Percentiles rank a stretch among this genome's conserved stretches.
Evolutionary conservation across 2,888 invertebrate species (phyloP).

Genomic region (Acleris cristana): DNA sequence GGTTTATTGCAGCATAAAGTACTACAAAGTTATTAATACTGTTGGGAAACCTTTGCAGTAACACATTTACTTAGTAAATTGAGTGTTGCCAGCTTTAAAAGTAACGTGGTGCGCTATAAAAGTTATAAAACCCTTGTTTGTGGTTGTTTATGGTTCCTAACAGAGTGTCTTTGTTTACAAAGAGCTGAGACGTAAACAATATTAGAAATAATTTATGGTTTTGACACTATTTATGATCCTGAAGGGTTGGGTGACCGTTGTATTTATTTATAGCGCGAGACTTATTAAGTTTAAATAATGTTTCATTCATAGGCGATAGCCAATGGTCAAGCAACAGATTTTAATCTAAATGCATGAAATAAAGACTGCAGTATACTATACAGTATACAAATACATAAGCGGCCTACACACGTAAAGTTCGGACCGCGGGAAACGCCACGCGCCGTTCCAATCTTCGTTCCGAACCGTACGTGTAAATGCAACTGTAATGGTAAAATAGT

Average conservation of each 20-base stretch:
- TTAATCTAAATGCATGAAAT: background rate
- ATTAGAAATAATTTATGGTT: constrained; percentile 33
- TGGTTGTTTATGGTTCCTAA: constrained; percentile 34
- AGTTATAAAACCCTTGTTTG: constrained; percentile 34
- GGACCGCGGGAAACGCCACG: no score
- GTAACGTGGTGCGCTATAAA: constrained; percentile 13
- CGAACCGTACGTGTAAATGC: no score
- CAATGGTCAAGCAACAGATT: no score
- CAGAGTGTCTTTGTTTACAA: constrained; percentile 31
- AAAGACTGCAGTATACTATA: background rate
- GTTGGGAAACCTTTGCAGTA: background rate
- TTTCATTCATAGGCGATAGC: no score
- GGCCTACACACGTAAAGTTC: no score
- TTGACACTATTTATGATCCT: constrained; percentile 26
- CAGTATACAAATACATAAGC: no score
- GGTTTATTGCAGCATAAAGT: constrained; percentile 21
- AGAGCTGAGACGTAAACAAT: constrained; percentile 33
- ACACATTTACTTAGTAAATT: background rate
- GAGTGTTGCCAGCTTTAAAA: background rate
- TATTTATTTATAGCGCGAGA: background rate
- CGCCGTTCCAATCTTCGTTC: no score
- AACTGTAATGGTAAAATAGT: no score
- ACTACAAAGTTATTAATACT: constrained; percentile 3
- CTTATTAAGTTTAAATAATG: no score
- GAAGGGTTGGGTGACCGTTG: constrained; percentile 27